Conservation (phyloP, 1,140 invertebrate species). For the Chionoecetes opilio region DNA sequence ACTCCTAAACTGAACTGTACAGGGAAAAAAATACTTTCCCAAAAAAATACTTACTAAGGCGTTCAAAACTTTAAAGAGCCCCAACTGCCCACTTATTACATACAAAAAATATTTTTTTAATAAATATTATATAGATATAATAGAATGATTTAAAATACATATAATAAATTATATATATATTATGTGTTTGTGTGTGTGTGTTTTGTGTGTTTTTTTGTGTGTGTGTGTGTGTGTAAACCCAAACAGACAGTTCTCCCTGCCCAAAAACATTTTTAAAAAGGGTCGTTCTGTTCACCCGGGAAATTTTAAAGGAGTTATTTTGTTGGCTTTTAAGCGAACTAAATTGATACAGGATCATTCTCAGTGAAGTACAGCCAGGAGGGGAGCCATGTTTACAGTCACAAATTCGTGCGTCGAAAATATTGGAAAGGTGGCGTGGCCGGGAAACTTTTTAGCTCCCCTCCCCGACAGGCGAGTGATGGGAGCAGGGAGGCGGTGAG, state of each 20-base stretch:
- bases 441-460: background rate
- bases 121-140: conserved; percentile 57
- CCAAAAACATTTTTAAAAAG: background rate
- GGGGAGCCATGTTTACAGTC: conserved; percentile 17
- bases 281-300: background rate
- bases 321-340: background rate
- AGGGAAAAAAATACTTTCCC: too few relatives aligned
- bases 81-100: too few relatives aligned
- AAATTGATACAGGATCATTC: conserved; percentile 30
- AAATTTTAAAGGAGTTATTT: conserved; percentile 30
- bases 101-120: too few relatives aligned
- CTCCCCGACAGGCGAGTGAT: background rate
- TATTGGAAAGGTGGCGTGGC: conserved; percentile 25
- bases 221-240: conserved; percentile 14
- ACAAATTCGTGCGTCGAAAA: conserved; percentile 19
- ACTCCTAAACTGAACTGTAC: too few relatives aligned
- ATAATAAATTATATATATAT: conserved; percentile 46
- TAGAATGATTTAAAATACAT: conserved; percentile 31
- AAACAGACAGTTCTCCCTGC: background rate
- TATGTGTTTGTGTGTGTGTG: conserved; percentile 58
- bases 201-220: conserved; percentile 41
- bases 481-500: background rate
- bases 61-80: too few relatives aligned
- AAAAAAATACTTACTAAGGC: too few relatives aligned
- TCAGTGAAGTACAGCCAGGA: background rate